Percentiles rank a stretch among this genome's conserved stretches.
phyloP scores from a whole-genome alignment of 2,888 invertebrate genomes.

The Ophioninae sp. region DNA sequence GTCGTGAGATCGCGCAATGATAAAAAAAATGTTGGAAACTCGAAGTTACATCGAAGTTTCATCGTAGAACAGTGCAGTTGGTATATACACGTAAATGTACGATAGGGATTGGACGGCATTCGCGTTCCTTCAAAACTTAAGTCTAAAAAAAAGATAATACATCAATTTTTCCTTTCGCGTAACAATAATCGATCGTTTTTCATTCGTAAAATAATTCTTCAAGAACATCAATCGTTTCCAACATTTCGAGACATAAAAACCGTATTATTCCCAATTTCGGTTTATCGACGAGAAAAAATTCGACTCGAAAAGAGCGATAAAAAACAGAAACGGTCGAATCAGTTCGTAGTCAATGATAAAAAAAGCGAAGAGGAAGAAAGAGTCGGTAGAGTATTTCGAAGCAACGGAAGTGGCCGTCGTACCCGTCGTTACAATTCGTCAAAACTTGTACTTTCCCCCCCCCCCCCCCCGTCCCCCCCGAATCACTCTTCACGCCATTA shows the following conservation, averaged over 20 bases:
- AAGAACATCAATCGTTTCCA: not conserved
- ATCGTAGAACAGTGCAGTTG: not conserved
- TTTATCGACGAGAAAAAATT: not conserved
- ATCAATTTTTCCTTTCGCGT: not conserved
- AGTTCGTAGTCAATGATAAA: not conserved
- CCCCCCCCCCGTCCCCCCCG: not conserved
- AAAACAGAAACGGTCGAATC: not conserved
- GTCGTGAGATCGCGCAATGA: constrained; percentile 11
- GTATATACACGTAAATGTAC: not conserved
- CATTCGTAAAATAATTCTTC: not conserved
- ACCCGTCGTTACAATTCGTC: not conserved
- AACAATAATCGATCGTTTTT: not conserved
- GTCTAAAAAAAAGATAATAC: not conserved
- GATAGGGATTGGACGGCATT: not conserved
- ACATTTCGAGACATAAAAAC: not conserved
- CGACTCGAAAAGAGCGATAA: not conserved
- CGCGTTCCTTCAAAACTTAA: not conserved
- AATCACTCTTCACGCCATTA: not conserved
- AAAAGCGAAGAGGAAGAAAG: not conserved
- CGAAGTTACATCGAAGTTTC: not conserved
- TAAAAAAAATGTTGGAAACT: constrained; percentile 44
- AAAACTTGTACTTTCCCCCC: constrained; percentile 19
- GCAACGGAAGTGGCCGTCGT: not conserved
- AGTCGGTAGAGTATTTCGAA: not conserved
- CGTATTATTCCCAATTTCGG: not conserved